Base-by-base conservation (phyloP, 2,888 invertebrate genomes). In the Drosophila nr. perissopoda region DNA sequence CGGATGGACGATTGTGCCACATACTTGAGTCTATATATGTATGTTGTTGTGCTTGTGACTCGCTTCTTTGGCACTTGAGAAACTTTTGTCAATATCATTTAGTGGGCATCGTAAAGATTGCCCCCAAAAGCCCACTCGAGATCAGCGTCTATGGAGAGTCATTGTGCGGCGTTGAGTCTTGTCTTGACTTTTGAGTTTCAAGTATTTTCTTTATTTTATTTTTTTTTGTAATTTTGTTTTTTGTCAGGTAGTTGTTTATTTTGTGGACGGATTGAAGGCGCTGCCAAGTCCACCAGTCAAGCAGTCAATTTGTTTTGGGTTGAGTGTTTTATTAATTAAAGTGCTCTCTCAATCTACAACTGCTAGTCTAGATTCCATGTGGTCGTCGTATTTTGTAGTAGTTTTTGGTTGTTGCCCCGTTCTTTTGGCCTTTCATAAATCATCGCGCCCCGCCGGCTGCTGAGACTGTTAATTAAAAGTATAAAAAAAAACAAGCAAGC, bases 321-420 rank as follows among this genome's bases (percentile, higher is more conserved):
- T 78, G 80, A 88, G 90, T 82, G 90, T 80, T 90, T 90, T 89
- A 90, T 86, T 88, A 90, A 86, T 90, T 85, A 89, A 86, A 86
- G 88, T 89, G 90, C 76, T 75, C 53, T 61, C 51, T 59, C 65
- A 36, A 34, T 64, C 51, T 40, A 13, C 51, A 49, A 40, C 31
- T 36, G 56, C n/a, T 57, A 57, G 57, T 57, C 36, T 42, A 57
- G 69, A 56, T 76, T 58, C 52, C 71, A 60, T 53, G 57, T 53
- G 49, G 52, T 60, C 51, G 52, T 75, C 68, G 70, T 71, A 40
- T 29, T 51, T 58, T 51, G 58, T 79, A 74, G 73, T 71, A 42
- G 40, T 67, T 67, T 71, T 61, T 65, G 25, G 56, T 31, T 48
- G 58, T 34, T 51, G 65, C 52, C 58, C 40, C n/a, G 27, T 21